Evolutionary conservation across 2,888 invertebrate genomes (phyloP), one percentile per base, ranked within the genome.

Genomic region (Ditylenchus weischeri): DNA sequence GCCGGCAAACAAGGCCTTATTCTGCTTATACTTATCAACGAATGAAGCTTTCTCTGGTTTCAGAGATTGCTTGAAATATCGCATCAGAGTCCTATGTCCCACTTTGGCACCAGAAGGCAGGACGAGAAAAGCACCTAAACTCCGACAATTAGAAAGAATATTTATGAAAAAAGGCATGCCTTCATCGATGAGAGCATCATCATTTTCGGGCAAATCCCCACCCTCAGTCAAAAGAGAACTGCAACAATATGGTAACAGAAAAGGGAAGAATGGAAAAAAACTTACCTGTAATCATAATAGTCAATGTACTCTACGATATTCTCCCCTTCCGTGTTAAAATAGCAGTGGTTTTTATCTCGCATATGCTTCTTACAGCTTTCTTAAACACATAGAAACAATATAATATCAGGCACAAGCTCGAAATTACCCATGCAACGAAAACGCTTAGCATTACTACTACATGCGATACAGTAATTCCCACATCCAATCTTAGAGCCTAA

Each of bases 271-370:
- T 19, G 7, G 62, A 64, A 8, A 19, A 23, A n/a, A 35, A 64
- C n/a, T 49, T 19, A 60, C 57, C 84, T 83, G 85, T 94, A 98
- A 84, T 96, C 93, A 85, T 95, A 98, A 84, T 88, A 98, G 77
- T 93, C 91, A 0, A 90, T 88, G 86, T 92, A 96, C 84, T 98
- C 96, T 19, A 90, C 89, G 54, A 95, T 84, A 0, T 90, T 89
- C 69, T 91, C 87, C 11, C 92, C 93, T n/a, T 80, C 76, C 2
- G 6, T 6, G 18, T 62, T 62, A 8, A 48, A 88, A 94, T 90
- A 93, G 81, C 93, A 93, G 84, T 98, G 98, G 0, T 94, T 93
- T n/a, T 94, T 94, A 83, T 93, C 93, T 6, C 89, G 76, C 96
- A 96, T 98, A 83, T 96, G 96, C 72, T 85, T 83, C 79, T 90